Evolutionary conservation across 2,888 invertebrate species (phyloP), one percentile per base, ranked within the genome.

Genomic region (Cremastinae sp.): DNA sequence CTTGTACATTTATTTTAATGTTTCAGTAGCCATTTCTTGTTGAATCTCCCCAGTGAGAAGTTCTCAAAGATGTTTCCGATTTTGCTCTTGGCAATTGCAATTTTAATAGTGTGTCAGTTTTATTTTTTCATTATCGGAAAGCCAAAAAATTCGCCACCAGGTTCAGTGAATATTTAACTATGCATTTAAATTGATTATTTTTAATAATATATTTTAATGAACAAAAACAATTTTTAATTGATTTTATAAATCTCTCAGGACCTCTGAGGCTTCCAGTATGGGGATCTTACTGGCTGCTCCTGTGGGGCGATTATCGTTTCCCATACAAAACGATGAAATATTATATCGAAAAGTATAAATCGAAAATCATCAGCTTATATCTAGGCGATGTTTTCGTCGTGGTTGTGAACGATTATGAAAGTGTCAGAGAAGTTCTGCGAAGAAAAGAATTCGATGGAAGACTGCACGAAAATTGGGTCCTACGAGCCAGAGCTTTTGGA

Each of bases 391-490:
- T 85, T 43, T 91, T 91, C 0, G 84, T 91, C 0, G 89, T 93
- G 0, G 90, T 93, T 0, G 90, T 92, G 0, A 92, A 93, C 70
- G 92, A 91, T 82, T 88, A 92, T 0, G 89, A 90, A 1, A 90
- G 91, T 16, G 90, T 93, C 0, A 93, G 91, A 71, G 93, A 94
- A 83, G 89, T 93, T 53, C 87, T 94, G 0, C 88, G 89, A 37
- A 90, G 91, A n/a, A 91, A 91, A 12, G 93, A 92, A 56, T 93
- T 93, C 65, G 93, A 93, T 83, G 94, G 94, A 1, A 90, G 94
- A 37, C 87, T 92, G 71, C 14, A 14, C 8, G 91, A 91, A 47
- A 85, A 91, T 1, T 90, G 90, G 73, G 10, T 92, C 0, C 86
- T 89, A 0, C 86, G 91, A 41, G 87, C 92, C 56, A 90, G 94